Evolutionary conservation across 2,113 vertebrate species (phyloP).

Genomic region (Upupa epops): DNA sequence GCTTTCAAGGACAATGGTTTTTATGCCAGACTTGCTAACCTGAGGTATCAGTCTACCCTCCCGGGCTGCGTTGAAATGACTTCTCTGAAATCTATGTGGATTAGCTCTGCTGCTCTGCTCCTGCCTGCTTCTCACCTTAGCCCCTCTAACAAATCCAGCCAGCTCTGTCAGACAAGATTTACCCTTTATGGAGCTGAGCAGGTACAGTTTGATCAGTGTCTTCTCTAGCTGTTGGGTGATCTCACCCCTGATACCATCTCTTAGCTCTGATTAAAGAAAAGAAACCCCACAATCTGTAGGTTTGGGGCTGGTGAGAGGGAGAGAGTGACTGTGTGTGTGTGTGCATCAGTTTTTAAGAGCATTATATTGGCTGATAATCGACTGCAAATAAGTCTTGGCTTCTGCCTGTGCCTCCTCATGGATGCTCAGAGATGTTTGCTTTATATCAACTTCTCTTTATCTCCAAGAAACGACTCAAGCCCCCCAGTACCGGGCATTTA

Average conservation of each 20-base stretch:
- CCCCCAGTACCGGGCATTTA: neutral
- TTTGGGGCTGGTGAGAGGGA: neutral
- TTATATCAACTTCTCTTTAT: neutral
- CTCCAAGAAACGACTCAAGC: neutral
- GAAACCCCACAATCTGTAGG: neutral
- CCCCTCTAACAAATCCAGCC: constrained; percentile 56
- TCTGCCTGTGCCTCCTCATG: neutral
- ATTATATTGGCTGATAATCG: neutral
- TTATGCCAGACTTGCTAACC: constrained; percentile 71
- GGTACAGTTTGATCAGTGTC: constrained; percentile 49
- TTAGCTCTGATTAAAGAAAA: neutral
- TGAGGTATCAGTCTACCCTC: constrained; percentile 61
- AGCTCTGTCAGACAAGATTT: constrained; percentile 46
- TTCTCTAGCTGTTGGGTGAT: constrained; percentile 54
- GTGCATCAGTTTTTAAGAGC: neutral
- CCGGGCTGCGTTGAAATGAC: constrained; percentile 54
- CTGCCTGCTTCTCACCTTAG: constrained; percentile 46
- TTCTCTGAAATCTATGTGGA: constrained; percentile 64
- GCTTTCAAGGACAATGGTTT: constrained; percentile 73
- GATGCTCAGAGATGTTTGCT: neutral
- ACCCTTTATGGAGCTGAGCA: constrained; percentile 44
- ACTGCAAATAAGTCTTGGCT: neutral
- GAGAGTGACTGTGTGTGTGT: neutral
- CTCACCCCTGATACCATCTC: constrained; percentile 20
- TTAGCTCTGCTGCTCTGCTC: constrained; percentile 52